Percentiles rank a stretch among this genome's conserved stretches.
Evolutionary conservation across 92 coral and sea anemone genomes (phyloP).

Genomic region (Heliopora coerulea): DNA sequence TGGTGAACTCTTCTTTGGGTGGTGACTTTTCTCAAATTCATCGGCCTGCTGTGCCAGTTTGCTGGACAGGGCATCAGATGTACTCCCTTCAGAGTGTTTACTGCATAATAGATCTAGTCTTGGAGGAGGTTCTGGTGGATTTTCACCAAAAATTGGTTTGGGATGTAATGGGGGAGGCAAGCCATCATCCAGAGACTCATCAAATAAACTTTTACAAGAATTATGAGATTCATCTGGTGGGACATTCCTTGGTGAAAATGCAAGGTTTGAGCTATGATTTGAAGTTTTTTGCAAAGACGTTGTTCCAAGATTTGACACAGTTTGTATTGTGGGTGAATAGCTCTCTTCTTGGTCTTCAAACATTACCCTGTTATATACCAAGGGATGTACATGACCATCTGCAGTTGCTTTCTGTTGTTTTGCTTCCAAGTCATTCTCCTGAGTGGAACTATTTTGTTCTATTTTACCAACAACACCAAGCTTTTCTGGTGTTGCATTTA

Average conservation of each 20-base stretch:
- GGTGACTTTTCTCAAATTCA: slow-evolving; percentile 22
- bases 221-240: neutral
- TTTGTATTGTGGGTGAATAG: neutral
- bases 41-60: slow-evolving; percentile 29
- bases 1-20: slow-evolving; percentile 9
- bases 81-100: neutral
- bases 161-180: neutral
- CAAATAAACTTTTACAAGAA: slow-evolving; percentile 21
- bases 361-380: slow-evolving; percentile 10
- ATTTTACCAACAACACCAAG: neutral
- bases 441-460: no score
- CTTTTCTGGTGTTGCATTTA: neutral
- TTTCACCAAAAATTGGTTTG: neutral
- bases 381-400: neutral
- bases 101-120: slow-evolving; percentile 7
- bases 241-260: neutral
- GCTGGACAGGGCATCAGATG: slow-evolving; percentile 10
- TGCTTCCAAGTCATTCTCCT: no score
- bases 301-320: neutral
- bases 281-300: neutral
- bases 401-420: neutral
- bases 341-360: slow-evolving; percentile 20
- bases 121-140: slow-evolving; percentile 18
- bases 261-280: neutral
- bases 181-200: slow-evolving; percentile 10